Evolutionary conservation across 2,113 vertebrate genomes (phyloP).

Genomic region (Mungos mungo): DNA sequence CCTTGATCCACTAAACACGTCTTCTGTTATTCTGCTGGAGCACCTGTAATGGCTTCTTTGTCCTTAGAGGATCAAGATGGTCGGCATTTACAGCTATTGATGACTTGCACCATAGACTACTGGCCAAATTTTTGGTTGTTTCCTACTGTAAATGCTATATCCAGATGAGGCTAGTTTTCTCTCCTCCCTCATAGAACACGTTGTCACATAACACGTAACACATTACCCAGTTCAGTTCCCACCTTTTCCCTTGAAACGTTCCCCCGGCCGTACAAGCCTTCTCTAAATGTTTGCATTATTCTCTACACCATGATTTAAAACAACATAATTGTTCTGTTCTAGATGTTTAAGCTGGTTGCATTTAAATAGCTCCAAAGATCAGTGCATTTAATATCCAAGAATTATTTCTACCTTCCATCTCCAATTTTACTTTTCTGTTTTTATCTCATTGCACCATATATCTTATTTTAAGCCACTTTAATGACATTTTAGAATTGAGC

Average conservation of each 20-base stretch:
- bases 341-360: neutral
- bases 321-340: neutral
- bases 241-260: neutral
- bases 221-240: neutral
- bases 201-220: neutral
- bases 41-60: neutral
- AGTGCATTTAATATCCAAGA: neutral
- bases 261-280: neutral
- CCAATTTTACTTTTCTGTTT: neutral
- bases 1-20: neutral
- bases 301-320: neutral
- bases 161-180: neutral
- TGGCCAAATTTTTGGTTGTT: neutral
- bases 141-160: neutral
- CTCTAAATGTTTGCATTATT: neutral
- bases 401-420: constrained; percentile 22
- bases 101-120: neutral
- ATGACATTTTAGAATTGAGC: constrained; percentile 17
- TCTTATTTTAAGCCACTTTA: constrained; percentile 12
- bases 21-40: neutral
- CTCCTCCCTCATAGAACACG: neutral
- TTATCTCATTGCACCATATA: neutral
- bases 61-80: neutral
- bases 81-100: neutral
- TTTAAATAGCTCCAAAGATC: constrained; percentile 12